Conservation (phyloP, 2,113 vertebrate genomes). For the Maylandia zebra region DNA sequence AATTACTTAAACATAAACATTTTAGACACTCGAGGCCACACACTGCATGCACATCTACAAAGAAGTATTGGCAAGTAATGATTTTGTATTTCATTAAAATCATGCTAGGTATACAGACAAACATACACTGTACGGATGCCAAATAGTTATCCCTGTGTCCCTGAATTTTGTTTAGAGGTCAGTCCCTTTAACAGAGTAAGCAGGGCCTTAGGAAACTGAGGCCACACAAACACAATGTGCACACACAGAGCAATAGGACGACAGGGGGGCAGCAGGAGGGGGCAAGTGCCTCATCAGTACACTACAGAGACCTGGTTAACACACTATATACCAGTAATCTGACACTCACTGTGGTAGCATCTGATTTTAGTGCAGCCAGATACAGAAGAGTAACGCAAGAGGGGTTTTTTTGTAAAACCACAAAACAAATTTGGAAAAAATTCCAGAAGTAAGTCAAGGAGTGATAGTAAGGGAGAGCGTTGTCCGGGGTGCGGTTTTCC, state of each 20-base stretch:
- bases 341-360: neutral
- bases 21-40: neutral
- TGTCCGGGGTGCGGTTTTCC: conserved; percentile 75
- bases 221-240: neutral
- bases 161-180: conserved; percentile 46
- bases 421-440: neutral
- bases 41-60: neutral
- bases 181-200: conserved; percentile 35
- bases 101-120: neutral
- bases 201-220: conserved; percentile 6
- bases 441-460: neutral
- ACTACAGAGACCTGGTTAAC: conserved; percentile 29
- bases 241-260: neutral
- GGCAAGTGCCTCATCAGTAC: conserved; percentile 33
- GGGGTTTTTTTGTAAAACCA: neutral
- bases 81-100: neutral
- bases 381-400: neutral
- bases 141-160: conserved; percentile 24
- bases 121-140: neutral
- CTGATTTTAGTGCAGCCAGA: neutral
- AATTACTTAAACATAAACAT: neutral
- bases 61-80: neutral
- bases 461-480: conserved; percentile 75
- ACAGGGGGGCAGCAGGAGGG: neutral
- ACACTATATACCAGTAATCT: conserved; percentile 11